Evolutionary conservation across 2,797 vertebrate species (phyloP), one percentile per base, ranked within the genome.

Genomic region (Mallotus villosus): DNA sequence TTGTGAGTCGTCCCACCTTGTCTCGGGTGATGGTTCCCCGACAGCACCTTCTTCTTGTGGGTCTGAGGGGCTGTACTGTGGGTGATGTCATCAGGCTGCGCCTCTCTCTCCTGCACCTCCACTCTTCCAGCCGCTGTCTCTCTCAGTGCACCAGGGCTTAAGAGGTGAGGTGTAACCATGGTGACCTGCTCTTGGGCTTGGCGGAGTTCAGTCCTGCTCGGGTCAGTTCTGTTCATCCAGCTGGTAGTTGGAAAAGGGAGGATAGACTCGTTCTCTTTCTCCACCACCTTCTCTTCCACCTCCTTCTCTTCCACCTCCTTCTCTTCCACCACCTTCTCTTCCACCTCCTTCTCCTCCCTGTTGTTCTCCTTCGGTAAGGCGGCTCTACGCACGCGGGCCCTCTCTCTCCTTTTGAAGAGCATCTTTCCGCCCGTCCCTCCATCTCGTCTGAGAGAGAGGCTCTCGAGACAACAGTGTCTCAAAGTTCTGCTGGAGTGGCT

Each of bases 401-500:
- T 74, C 49, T 64, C 59, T 67, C 41, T 2, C 12, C 53, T 4
- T 62, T n/a, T 66, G 59, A 61, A 12, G 41, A 22, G 57, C 1
- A 21, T 67, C 1, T 74, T 60, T 22, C 75, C n/a, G 32, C 71
- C 63, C 37, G 7, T 64, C 1, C 5, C 8, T 65, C 72, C 64
- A 3, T 63, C 66, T 27, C 69, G 63, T 69, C 74, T 57, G 57
- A 34, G 75, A n/a, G 76, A 78, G 77, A 93, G 77, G 80, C 63
- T 76, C 57, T 68, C 71, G 72, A 87, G 74, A 73, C 93, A 94
- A 84, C 92, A 93, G 2, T 2, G 72, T 82, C 77, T 86, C 74
- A 92, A 16, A 76, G 70, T 68, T 61, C 78, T 19, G 55, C 27
- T 16, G 72, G 57, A 25, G 21, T 29, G n/a, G 34, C 61, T 5